Evolutionary conservation across 2,113 vertebrate species (phyloP).

Genomic region (Aegithalos caudatus): DNA sequence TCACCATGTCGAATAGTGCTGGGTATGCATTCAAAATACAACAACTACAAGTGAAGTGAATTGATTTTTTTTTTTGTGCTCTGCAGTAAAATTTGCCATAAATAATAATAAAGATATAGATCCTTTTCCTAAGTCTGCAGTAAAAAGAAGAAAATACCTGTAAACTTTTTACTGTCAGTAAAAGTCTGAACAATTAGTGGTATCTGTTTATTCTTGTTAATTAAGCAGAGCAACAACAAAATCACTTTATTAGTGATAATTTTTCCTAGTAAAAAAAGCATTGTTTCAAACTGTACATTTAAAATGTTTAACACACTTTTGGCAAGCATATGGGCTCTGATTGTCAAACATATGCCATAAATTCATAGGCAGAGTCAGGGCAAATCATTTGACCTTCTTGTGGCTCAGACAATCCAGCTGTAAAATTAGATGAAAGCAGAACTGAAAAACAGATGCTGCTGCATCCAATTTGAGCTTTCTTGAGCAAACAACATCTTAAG

Average conservation of each 20-base stretch:
- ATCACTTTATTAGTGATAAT: not conserved
- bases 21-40: not conserved
- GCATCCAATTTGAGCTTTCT: constrained; percentile 27
- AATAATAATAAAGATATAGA: not conserved
- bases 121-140: not conserved
- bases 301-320: constrained; percentile 18
- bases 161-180: not conserved
- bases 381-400: constrained; percentile 60
- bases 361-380: constrained; percentile 54
- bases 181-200: not conserved
- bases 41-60: not conserved
- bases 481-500: constrained; percentile 37
- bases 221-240: not conserved
- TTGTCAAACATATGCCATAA: constrained; percentile 61
- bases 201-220: not conserved
- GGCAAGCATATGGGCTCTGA: constrained; percentile 34
- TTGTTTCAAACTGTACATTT: not conserved
- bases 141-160: not conserved
- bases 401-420: constrained; percentile 60
- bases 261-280: not conserved
- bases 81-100: not conserved
- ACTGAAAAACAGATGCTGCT: constrained; percentile 57
- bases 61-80: not conserved
- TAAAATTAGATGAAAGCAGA: constrained; percentile 69
- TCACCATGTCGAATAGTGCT: not conserved